Evolutionary conservation across 2,888 invertebrate genomes (phyloP), one percentile per base, ranked within the genome.

Genomic region (Melikaiella ostensackeni): DNA sequence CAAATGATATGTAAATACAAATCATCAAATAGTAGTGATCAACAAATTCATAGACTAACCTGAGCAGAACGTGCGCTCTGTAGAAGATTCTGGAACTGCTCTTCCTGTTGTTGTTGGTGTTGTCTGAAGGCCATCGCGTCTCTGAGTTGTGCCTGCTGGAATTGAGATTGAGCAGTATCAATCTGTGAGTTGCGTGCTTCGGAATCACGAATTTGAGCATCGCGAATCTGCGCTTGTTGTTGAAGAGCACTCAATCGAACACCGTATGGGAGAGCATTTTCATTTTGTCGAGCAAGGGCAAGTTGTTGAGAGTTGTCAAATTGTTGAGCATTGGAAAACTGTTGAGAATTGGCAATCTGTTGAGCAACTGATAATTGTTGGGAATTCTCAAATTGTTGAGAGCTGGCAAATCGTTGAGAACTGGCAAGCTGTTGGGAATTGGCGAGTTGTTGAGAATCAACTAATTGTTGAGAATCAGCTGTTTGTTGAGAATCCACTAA

Each of bases 51-150:
- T 1, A 50, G 9, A 8, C 57, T 27, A 42, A 79, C 79, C 79
- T 79, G 79, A 35, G 38, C 62, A 19, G 38, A 62, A 24, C 70
- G 42, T 33, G 76, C 38, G n/a, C 64, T 61, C 16, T 76, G 74
- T 59, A 75, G 64, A 75, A 79, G 76, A 30, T 76, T 35, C 83
- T 88, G 46, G 85, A 84, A 21, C 85, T 84, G 70, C 7, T 76
- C 30, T 50, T 75, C 66, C 50, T 76, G 78, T 9, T 81, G 80
- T 46, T 80, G 74, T 24, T 79, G 77, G 46, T 80, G 61, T 75
- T 81, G 80, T n/a, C 62, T 27, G 64, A 70, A 59, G 57, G 77
- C 75, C n/a, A 55, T 30, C n/a, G 77, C 46, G 75, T 55, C 75
- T 35, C 63, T 74, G 70, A 62, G 55, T 73, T 77, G 76, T 24